Conservation (phyloP, 2,888 invertebrate species). For the Mythimna albipuncta region DNA sequence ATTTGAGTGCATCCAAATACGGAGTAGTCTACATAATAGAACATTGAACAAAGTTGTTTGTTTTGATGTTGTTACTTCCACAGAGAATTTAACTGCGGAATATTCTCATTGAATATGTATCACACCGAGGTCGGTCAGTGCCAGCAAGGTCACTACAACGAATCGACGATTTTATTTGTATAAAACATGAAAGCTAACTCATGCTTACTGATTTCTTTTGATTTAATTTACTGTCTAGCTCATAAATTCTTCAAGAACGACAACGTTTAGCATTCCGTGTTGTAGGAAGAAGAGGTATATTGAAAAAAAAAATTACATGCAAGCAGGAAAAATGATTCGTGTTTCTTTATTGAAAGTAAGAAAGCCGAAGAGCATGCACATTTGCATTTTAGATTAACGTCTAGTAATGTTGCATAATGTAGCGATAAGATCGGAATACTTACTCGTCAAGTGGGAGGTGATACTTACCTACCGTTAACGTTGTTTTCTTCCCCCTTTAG, state of each 20-base stretch:
- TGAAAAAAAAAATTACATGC: constrained; percentile 18
- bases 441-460: constrained; percentile 39
- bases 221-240: constrained; percentile 27
- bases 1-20: constrained; percentile 51
- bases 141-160: constrained; percentile 78
- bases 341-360: constrained; percentile 50
- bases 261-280: constrained; percentile 45
- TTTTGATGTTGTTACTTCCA: constrained; percentile 54
- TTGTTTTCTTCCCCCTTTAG: constrained; percentile 18
- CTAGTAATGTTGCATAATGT: constrained; percentile 56
- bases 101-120: constrained; percentile 83
- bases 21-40: constrained; percentile 13
- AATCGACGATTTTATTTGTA: constrained; percentile 61
- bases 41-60: constrained; percentile 49
- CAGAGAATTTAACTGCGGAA: constrained; percentile 51
- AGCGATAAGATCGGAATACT: constrained; percentile 46
- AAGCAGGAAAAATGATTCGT: constrained; percentile 42
- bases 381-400: constrained; percentile 57
- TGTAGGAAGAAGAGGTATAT: constrained; percentile 33
- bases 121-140: constrained; percentile 82
- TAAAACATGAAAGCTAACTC: constrained; percentile 43
- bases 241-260: constrained; percentile 45
- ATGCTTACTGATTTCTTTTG: constrained; percentile 50
- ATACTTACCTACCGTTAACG: constrained; percentile 33
- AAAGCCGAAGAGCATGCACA: constrained; percentile 50